Evolutionary conservation across 1,140 invertebrate genomes (phyloP), one percentile per base, ranked within the genome.

Genomic region (Drosophila micromelanica): DNA sequence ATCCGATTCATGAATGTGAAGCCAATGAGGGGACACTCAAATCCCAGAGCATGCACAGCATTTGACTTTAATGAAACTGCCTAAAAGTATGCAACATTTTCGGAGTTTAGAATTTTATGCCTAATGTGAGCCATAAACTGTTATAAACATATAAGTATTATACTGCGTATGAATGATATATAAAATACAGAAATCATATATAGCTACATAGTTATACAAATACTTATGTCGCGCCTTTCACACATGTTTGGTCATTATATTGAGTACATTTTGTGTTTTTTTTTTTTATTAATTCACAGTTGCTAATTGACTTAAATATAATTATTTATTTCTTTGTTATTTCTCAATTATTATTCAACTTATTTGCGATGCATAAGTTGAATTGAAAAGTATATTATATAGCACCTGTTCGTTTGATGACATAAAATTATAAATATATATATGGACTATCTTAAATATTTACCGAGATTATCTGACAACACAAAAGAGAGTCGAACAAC

Each of bases 1-100:
- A 81, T 45, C 77, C 82, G 11, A 73, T 69, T 6, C 75, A 52
- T 23, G 78, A 87, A 48, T 71, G 70, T 37, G 82, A 87, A 13
- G 12, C 45, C 17, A 42, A 38, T 0, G 59, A 65, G 2, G 20
- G 37, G 5, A 42, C 46, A n/a, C 2, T 17, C 2, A 75, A 74
- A 38, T 52, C 82, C 11, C 68, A 49, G 30, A 86, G 81, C 46
- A 65, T 67, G 55, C 78, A 86, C 40, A 86, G 73, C 38, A 78
- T 86, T 65, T 85, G 42, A 80, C 11, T 32, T 48, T 15, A 32
- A 3, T 7, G 23, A 0, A 5, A 0, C 9, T 6, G 74, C 74
- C 81, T 9, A 57, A 72, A 69, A 85, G 70, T 78, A 78, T 45
- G 65, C 81, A 65, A 46, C 23, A 61, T 49, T 69, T 57, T 32